These are phyloP conservation scores for Drosophila funebris DNA, from an alignment of 1,140 invertebrate genomes.

Conservation along the genomic window DNA sequence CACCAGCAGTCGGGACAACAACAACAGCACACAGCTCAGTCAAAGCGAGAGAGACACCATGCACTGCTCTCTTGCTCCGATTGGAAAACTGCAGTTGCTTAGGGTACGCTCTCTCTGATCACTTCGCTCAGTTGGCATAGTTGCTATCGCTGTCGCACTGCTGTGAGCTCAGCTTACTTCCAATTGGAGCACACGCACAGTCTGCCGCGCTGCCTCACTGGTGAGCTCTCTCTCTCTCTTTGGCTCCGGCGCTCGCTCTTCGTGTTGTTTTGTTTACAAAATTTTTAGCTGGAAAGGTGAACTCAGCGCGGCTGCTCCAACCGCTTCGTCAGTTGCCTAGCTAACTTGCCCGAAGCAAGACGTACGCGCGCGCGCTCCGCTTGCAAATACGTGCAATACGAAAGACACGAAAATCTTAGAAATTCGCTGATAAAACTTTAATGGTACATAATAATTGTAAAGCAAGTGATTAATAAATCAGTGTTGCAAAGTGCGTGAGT, in stretches of 20 bases:
- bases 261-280: slow-evolving; percentile 71
- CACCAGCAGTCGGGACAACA: background rate
- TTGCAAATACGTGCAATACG: slow-evolving; percentile 5
- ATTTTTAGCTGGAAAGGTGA: slow-evolving; percentile 53
- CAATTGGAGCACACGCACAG: slow-evolving; percentile 67
- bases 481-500: background rate
- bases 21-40: background rate
- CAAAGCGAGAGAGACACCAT: background rate
- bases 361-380: slow-evolving; percentile 60
- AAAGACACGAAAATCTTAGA: slow-evolving; percentile 26
- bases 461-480: slow-evolving; percentile 3
- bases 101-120: slow-evolving; percentile 12
- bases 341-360: slow-evolving; percentile 67
- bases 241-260: background rate
- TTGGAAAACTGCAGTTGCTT: slow-evolving; percentile 76
- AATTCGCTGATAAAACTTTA: slow-evolving; percentile 11
- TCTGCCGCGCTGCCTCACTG: too few relatives aligned
- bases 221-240: slow-evolving; percentile 8
- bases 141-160: slow-evolving; percentile 7
- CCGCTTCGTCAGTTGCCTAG: slow-evolving; percentile 49
- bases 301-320: slow-evolving; percentile 12
- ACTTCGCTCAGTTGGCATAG: background rate
- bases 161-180: slow-evolving; percentile 41
- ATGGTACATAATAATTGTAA: background rate
- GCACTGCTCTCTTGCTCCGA: slow-evolving; percentile 58